phyloP scores from a whole-genome alignment of 2,113 vertebrate species.

The Haemorhous mexicanus region DNA sequence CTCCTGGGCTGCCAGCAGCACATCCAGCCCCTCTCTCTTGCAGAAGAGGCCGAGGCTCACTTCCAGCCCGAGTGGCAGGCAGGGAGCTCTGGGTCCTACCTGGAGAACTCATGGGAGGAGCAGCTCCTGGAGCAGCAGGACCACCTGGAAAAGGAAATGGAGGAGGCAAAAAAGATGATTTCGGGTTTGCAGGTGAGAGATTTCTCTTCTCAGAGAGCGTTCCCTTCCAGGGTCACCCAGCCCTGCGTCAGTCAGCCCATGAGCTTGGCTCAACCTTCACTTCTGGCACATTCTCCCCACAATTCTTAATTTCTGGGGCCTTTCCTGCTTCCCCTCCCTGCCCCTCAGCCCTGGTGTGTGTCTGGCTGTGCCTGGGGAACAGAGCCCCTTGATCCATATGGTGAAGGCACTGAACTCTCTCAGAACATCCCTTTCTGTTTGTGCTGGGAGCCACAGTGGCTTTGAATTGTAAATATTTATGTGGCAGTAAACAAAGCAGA shows the following conservation, averaged over 20 bases:
- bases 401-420: conserved; percentile 60
- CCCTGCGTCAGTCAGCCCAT: not conserved
- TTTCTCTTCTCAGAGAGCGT: not conserved
- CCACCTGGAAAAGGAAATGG: conserved; percentile 91
- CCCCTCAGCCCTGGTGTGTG: not conserved
- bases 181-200: conserved; percentile 87
- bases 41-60: conserved; percentile 61
- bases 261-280: not conserved
- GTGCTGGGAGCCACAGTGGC: conserved; percentile 61
- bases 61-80: conserved; percentile 70
- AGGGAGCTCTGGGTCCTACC: conserved; percentile 67
- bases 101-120: conserved; percentile 88
- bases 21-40: not conserved
- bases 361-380: not conserved
- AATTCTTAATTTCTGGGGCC: not conserved
- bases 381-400: conserved; percentile 7
- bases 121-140: conserved; percentile 91
- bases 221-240: not conserved
- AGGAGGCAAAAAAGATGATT: conserved; percentile 94
- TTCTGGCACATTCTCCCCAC: not conserved
- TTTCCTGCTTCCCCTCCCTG: not conserved
- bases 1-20: not conserved
- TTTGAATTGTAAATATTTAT: conserved; percentile 78
- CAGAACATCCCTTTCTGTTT: conserved; percentile 59
- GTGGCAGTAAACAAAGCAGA: conserved; percentile 73